These are phyloP conservation scores for Dyspetes luteomarginatus DNA, from an alignment of 2,888 invertebrate genomes.

Conservation along the genomic window DNA sequence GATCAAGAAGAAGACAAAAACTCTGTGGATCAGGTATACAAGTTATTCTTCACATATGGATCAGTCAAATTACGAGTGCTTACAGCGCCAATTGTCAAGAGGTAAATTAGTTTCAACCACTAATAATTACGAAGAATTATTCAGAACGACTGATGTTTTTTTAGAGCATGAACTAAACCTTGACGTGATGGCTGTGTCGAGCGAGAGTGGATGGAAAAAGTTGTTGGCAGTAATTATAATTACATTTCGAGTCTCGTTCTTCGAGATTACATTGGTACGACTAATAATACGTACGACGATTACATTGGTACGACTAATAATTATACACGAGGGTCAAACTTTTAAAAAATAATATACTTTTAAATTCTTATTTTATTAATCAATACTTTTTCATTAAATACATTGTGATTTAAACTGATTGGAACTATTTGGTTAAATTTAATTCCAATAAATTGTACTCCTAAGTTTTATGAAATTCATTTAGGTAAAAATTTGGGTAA, in stretches of 20 bases:
- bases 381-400: too few relatives aligned
- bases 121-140: constrained; percentile 27
- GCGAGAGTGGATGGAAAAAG: neutral
- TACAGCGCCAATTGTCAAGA: constrained; percentile 21
- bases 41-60: constrained; percentile 1
- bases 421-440: neutral
- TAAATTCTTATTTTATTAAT: neutral
- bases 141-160: neutral
- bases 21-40: neutral
- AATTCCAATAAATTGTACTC: neutral
- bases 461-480: too few relatives aligned
- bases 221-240: neutral
- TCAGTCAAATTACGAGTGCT: constrained; percentile 18
- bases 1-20: constrained; percentile 17
- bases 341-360: neutral
- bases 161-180: too few relatives aligned
- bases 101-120: constrained; percentile 24
- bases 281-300: too few relatives aligned
- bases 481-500: too few relatives aligned
- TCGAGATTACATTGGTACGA: too few relatives aligned
- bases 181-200: too few relatives aligned
- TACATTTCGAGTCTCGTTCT: too few relatives aligned
- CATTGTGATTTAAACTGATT: too few relatives aligned
- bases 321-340: neutral
- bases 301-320: too few relatives aligned